phyloP scores from a whole-genome alignment of 2,888 invertebrate species.

The Apamea anceps region DNA sequence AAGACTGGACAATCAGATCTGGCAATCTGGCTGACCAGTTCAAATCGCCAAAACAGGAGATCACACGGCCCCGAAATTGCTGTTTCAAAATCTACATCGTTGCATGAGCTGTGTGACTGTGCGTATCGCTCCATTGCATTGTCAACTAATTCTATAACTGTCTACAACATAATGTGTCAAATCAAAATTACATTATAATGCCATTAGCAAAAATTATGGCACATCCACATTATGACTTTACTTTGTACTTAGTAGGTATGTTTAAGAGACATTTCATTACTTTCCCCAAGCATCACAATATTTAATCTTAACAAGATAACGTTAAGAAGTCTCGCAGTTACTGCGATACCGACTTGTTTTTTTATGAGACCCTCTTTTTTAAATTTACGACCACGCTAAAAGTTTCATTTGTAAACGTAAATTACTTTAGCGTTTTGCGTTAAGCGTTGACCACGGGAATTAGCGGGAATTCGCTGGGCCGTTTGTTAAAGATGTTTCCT shows the following conservation, averaged over 20 bases:
- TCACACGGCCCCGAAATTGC: no score
- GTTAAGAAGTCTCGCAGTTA: slow-evolving; percentile 69
- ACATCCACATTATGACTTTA: no score
- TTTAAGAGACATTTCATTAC: slow-evolving; percentile 26
- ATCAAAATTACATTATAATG: background rate
- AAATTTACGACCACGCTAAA: slow-evolving; percentile 76
- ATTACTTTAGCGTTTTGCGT: slow-evolving; percentile 76
- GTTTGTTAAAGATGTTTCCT: slow-evolving; percentile 68
- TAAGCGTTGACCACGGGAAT: slow-evolving; percentile 71
- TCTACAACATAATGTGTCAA: background rate
- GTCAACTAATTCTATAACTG: no score
- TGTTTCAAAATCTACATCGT: background rate
- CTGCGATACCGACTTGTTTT: slow-evolving; percentile 68
- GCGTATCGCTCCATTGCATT: background rate
- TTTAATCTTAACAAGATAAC: slow-evolving; percentile 58
- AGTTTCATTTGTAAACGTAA: slow-evolving; percentile 78
- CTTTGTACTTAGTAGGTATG: background rate
- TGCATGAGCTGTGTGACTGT: background rate
- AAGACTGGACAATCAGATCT: no score
- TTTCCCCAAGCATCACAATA: slow-evolving; percentile 30
- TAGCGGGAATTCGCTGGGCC: slow-evolving; percentile 71
- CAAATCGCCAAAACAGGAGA: no score
- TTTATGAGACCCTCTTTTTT: slow-evolving; percentile 72
- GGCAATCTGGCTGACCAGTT: no score
- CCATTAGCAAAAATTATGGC: background rate